These are phyloP conservation scores for Rugalucina vietnamica DNA, from an alignment of 2,888 invertebrate species.

Conservation along the genomic window DNA sequence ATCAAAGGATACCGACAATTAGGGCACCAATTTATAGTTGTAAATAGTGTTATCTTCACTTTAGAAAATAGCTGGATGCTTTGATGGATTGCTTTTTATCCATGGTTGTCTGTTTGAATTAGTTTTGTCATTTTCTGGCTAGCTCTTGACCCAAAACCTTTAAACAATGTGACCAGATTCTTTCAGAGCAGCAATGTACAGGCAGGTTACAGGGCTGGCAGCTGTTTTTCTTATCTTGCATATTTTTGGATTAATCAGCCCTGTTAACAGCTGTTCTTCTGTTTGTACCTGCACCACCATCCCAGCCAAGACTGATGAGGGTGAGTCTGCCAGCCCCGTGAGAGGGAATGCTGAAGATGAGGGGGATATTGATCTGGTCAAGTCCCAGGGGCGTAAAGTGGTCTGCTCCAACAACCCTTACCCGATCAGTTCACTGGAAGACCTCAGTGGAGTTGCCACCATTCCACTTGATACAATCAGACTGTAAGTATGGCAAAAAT, in stretches of 20 bases:
- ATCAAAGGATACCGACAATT: slow-evolving; percentile 53
- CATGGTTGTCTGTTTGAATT: too few species aligned
- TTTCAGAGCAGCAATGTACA: too few species aligned
- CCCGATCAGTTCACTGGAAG: slow-evolving; percentile 63
- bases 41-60: too few species aligned
- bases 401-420: slow-evolving; percentile 69
- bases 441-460: slow-evolving; percentile 51
- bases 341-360: slow-evolving; percentile 31
- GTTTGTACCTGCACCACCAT: slow-evolving; percentile 59
- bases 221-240: neutral
- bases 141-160: neutral
- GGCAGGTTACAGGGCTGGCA: neutral
- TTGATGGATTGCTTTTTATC: too few species aligned
- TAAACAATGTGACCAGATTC: too few species aligned
- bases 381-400: slow-evolving; percentile 66
- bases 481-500: slow-evolving; percentile 76
- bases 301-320: slow-evolving; percentile 44
- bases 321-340: neutral
- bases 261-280: slow-evolving; percentile 40
- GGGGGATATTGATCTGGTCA: slow-evolving; percentile 34
- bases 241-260: slow-evolving; percentile 22
- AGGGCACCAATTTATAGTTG: neutral
- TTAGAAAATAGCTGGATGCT: too few species aligned
- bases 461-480: slow-evolving; percentile 70
- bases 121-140: too few species aligned